Percentiles rank a stretch among this genome's conserved stretches.
phyloP scores from a whole-genome alignment of 2,797 vertebrate genomes.

The Ataeniobius toweri region DNA sequence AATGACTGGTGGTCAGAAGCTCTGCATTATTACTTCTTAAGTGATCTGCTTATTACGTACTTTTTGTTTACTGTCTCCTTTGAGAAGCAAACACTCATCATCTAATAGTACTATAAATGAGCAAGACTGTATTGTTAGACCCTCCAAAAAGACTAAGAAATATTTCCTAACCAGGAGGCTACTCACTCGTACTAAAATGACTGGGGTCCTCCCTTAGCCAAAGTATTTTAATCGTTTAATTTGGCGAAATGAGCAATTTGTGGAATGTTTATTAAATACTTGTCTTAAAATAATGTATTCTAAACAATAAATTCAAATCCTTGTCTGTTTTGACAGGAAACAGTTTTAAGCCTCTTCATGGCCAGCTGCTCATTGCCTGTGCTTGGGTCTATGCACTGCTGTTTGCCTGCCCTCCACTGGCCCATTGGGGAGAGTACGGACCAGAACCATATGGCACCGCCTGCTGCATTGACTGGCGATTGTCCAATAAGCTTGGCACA shows the following conservation, averaged over 20 bases:
- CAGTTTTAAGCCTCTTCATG: slow-evolving; percentile 75
- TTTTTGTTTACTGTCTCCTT: background rate
- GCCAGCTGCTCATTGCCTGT: slow-evolving; percentile 73
- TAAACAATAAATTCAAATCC: background rate
- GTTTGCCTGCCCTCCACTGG: slow-evolving; percentile 81
- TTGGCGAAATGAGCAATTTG: background rate
- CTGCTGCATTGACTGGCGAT: slow-evolving; percentile 84
- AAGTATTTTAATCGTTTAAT: background rate
- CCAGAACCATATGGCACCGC: slow-evolving; percentile 85
- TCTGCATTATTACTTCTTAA: background rate
- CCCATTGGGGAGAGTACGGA: slow-evolving; percentile 83
- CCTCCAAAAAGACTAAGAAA: background rate
- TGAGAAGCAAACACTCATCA: background rate
- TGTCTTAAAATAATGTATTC: slow-evolving; percentile 10
- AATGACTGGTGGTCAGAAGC: background rate
- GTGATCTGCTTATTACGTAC: background rate
- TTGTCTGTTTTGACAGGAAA: slow-evolving; percentile 73
- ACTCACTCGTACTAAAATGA: background rate
- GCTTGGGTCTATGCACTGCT: slow-evolving; percentile 80
- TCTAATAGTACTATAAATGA: background rate
- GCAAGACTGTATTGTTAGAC: background rate
- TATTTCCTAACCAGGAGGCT: no score
- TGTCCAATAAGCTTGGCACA: slow-evolving; percentile 68
- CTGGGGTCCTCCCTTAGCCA: background rate
- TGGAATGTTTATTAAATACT: background rate